Evolutionary conservation across 2,888 invertebrate genomes (phyloP), one percentile per base, ranked within the genome.

Genomic region (Erpobdella octoculata): DNA sequence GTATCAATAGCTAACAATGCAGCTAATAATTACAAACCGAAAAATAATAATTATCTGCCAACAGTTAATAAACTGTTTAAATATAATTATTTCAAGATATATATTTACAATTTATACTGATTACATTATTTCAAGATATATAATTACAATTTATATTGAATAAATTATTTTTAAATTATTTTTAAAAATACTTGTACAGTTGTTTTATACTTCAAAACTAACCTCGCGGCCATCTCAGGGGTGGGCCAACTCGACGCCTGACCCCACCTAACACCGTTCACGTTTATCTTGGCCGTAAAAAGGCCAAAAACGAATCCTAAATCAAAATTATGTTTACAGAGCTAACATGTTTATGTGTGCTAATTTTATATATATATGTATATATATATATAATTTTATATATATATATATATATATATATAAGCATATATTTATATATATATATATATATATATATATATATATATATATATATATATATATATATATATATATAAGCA

Each of bases 141-240:
- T n/a, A n/a, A n/a, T n/a, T n/a, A n/a, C n/a, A n/a, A n/a, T n/a
- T n/a, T n/a, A n/a, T n/a, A n/a, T n/a, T n/a, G n/a, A n/a, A n/a
- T n/a, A n/a, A n/a, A n/a, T n/a, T n/a, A n/a, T n/a, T n/a, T n/a
- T n/a, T n/a, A n/a, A n/a, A n/a, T n/a, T n/a, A n/a, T n/a, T n/a
- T n/a, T n/a, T n/a, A n/a, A n/a, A n/a, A n/a, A n/a, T n/a, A n/a
- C n/a, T n/a, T n/a, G n/a, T n/a, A 48, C 12, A 48, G 25, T 48
- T 48, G 3, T 6, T 12, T 48, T 21, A 48, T 53, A 21, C 18
- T 21, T 3, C 25, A 5, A 3, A 21, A 61, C 31, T n/a, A n/a
- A 62, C 62, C 62, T 62, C 31, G 33, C 62, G 3, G 62, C 31
- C 62, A 62, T 62, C 31, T 62, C 62, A 15, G 62, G 62, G 21